Base-by-base conservation (phyloP, 2,797 vertebrate species). In the Peromyscus melanophrys region DNA sequence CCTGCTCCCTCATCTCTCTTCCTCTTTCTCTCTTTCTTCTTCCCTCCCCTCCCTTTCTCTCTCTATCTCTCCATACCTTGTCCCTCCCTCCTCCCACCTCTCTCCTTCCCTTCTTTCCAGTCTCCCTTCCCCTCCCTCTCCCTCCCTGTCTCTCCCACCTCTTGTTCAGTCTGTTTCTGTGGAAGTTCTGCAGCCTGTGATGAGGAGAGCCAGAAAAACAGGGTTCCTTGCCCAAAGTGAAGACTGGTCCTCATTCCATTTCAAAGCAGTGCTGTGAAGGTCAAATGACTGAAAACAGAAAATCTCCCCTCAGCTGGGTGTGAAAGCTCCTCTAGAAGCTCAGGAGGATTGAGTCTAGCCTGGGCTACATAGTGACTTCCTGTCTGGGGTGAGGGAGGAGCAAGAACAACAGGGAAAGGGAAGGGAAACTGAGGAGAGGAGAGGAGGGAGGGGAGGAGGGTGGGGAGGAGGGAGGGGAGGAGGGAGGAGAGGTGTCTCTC, bases 361-460 rank as follows among this genome's bases (percentile, higher is more conserved):
- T 63, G 57, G 40, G 21, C 57, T 67, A n/a, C 84, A 71, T 29
- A 40, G 25, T 52, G 46, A 80, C 61, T 67, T 67, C 23, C 46
- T 55, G 29, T 52, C 61, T 25, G 23, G 19, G 14, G 25, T 27
- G 14, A 7, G 17, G 17, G 19, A 43, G 19, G 19, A 34, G 31
- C 34, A 6, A 77, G 40, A 6, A 49, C 13, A 49, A 25, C 43
- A 27, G 29, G 19, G n/a, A 63, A 17, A 31, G 4, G 37, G 29
- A 17, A 75, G 52, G 29, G 17, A 75, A 16, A 13, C 31, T 8
- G 17, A 10, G 14, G n/a, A 43, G 29, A 5, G 29, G 25, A 46
- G 1, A 4, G 4, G 34, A 13, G 37, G 11, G 2, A 14, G 0
- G 7, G 0, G 37, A 43, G 1, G n/a, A 13, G 23, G 19, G 3